These are phyloP conservation scores for Acanthiza pusilla DNA, from an alignment of 2,797 vertebrate genomes.

Conservation along the genomic window DNA sequence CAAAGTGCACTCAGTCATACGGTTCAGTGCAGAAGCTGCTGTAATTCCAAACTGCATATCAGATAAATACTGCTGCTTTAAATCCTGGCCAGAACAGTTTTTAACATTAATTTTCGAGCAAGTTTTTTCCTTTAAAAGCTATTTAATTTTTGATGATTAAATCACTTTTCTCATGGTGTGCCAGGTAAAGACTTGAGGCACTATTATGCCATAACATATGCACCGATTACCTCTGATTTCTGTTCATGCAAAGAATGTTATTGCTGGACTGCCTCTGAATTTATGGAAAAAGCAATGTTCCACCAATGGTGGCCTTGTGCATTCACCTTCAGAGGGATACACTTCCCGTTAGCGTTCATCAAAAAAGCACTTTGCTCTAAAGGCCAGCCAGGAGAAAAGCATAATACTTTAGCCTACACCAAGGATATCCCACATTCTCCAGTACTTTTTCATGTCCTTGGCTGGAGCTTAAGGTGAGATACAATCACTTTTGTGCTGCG, in stretches of 20 bases:
- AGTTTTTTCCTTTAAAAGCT: constrained; percentile 26
- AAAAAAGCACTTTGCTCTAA: constrained; percentile 43
- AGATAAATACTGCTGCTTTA: neutral
- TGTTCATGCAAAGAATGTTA: constrained; percentile 44
- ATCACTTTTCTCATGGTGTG: constrained; percentile 12
- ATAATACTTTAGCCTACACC: constrained; percentile 20
- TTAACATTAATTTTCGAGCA: constrained; percentile 11
- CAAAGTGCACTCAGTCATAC: neutral
- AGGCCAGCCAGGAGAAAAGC: constrained; percentile 49
- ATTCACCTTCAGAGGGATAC: constrained; percentile 40
- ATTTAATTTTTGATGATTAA: constrained; percentile 53
- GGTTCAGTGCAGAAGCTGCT: neutral
- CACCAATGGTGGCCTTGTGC: constrained; percentile 10
- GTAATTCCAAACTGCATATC: neutral
- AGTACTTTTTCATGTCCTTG: constrained; percentile 37
- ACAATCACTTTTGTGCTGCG: neutral
- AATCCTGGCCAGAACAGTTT: neutral
- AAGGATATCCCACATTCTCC: constrained; percentile 35
- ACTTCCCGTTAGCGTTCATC: constrained; percentile 51
- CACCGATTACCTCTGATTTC: constrained; percentile 58
- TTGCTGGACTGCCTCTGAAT: constrained; percentile 54
- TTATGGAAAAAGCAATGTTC: constrained; percentile 48
- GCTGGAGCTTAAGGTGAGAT: constrained; percentile 42
- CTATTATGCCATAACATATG: constrained; percentile 27
- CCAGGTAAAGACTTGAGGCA: constrained; percentile 45